A percentile compares a stretch with the other conserved stretches of the same genome.
Evolutionary conservation across 2,797 vertebrate genomes (phyloP).

Genomic region (Scomberomorus guttatus): DNA sequence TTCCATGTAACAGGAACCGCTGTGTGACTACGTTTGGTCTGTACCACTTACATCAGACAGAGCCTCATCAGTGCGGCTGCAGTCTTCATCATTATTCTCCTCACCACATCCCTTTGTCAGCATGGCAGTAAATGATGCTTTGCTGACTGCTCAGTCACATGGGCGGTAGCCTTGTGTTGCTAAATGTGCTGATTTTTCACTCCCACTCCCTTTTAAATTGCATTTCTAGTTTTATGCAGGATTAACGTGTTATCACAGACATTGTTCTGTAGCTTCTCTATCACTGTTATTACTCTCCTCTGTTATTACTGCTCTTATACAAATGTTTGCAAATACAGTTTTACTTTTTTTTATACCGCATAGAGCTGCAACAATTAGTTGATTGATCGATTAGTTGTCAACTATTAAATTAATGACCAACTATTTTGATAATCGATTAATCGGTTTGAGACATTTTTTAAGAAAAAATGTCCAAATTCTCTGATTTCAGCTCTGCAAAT

Average conservation of each 20-base stretch:
- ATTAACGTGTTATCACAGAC: slow-evolving; percentile 22
- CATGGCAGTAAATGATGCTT: slow-evolving; percentile 52
- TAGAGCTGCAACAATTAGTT: too few relatives aligned
- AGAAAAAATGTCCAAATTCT: too few relatives aligned
- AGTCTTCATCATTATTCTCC: slow-evolving; percentile 51
- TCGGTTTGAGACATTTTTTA: too few relatives aligned
- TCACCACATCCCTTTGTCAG: slow-evolving; percentile 68
- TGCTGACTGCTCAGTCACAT: slow-evolving; percentile 42
- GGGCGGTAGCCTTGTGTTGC: slow-evolving; percentile 5
- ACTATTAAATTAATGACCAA: too few relatives aligned
- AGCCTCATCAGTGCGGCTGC: slow-evolving; percentile 37
- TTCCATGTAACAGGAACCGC: slow-evolving; percentile 55
- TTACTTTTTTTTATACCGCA: not conserved
- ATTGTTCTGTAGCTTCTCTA: slow-evolving; percentile 7
- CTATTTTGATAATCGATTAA: too few relatives aligned
- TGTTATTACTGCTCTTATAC: slow-evolving; percentile 39
- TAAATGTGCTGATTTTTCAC: slow-evolving; percentile 52
- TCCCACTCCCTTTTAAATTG: slow-evolving; percentile 42
- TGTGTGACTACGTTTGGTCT: slow-evolving; percentile 45
- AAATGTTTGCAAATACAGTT: slow-evolving; percentile 35
- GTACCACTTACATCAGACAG: slow-evolving; percentile 40
- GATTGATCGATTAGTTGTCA: too few relatives aligned
- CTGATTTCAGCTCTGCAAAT: too few relatives aligned
- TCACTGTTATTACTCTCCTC: slow-evolving; percentile 41
- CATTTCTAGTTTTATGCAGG: slow-evolving; percentile 23